phyloP scores from a whole-genome alignment of 2,888 invertebrate genomes.

The Andrena minutula region DNA sequence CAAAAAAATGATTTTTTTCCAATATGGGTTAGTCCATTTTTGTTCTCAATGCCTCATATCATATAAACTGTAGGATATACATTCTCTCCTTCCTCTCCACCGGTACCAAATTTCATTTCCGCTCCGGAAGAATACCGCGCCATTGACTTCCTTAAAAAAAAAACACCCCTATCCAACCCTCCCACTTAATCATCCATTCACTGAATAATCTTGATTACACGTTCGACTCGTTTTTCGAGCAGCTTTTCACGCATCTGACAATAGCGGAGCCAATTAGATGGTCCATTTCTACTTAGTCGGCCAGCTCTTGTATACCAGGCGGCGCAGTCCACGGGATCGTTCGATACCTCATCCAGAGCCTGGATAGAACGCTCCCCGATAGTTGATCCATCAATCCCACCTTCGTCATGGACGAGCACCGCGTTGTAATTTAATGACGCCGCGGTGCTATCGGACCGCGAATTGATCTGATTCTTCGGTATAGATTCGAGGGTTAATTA shows the following conservation, averaged over 20 bases:
- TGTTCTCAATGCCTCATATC: too few species aligned
- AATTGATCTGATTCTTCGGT: conserved; percentile 41
- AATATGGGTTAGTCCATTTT: too few species aligned
- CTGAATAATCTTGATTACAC: too few species aligned
- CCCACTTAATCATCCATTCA: too few species aligned
- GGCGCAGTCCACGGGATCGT: background rate
- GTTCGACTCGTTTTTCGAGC: background rate
- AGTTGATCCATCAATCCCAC: conserved; percentile 26
- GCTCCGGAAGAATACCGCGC: too few species aligned
- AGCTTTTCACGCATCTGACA: background rate
- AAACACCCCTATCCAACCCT: too few species aligned
- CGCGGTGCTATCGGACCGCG: conserved; percentile 36
- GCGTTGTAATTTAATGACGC: conserved; percentile 32
- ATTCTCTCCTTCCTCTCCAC: too few species aligned
- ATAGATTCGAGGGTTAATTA: conserved; percentile 53
- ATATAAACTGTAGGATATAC: too few species aligned
- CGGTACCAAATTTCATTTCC: too few species aligned
- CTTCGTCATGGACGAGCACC: conserved; percentile 22
- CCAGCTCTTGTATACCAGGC: background rate
- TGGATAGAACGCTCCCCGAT: conserved; percentile 5
- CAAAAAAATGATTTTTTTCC: too few species aligned
- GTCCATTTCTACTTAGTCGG: background rate
- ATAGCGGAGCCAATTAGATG: background rate
- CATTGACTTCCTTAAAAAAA: too few species aligned
- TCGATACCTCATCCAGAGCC: conserved; percentile 6